Percentiles rank a stretch among this genome's conserved stretches.
These are phyloP conservation scores for Acleris cristana DNA, from an alignment of 2,888 invertebrate genomes.

Conservation along the genomic window DNA sequence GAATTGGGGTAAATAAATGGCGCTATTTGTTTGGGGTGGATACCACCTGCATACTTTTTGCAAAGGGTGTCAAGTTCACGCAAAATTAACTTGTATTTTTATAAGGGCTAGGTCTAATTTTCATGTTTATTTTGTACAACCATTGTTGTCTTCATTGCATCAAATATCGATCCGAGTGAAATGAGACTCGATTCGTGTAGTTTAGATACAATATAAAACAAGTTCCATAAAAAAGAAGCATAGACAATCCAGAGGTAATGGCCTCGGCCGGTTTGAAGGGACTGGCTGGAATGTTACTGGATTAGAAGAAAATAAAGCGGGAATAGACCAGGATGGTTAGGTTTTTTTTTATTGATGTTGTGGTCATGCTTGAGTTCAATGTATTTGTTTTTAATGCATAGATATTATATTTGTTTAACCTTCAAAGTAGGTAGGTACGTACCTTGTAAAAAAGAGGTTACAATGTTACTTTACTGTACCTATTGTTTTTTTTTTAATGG, in stretches of 20 bases:
- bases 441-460: too few relatives aligned
- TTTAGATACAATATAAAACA: slow-evolving; percentile 28
- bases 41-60: slow-evolving; percentile 46
- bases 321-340: slow-evolving; percentile 30
- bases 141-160: slow-evolving; percentile 30
- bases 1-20: slow-evolving; percentile 44
- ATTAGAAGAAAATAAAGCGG: slow-evolving; percentile 34
- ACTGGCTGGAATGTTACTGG: slow-evolving; percentile 34
- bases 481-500: too few relatives aligned
- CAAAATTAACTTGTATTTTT: slow-evolving; percentile 17
- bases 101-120: slow-evolving; percentile 1
- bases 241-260: slow-evolving; percentile 35
- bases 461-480: too few relatives aligned
- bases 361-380: neutral
- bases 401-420: neutral
- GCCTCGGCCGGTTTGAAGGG: slow-evolving; percentile 34
- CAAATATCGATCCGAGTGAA: slow-evolving; percentile 34
- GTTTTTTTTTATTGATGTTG: slow-evolving; percentile 7
- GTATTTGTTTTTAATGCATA: neutral
- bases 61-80: slow-evolving; percentile 23
- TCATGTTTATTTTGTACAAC: neutral
- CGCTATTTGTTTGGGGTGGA: slow-evolving; percentile 44
- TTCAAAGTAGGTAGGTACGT: too few relatives aligned
- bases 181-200: slow-evolving; percentile 5
- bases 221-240: slow-evolving; percentile 30